Evolutionary conservation across 64 coral and sea anemone genomes (phyloP).

Genomic region (Montipora sp.): DNA sequence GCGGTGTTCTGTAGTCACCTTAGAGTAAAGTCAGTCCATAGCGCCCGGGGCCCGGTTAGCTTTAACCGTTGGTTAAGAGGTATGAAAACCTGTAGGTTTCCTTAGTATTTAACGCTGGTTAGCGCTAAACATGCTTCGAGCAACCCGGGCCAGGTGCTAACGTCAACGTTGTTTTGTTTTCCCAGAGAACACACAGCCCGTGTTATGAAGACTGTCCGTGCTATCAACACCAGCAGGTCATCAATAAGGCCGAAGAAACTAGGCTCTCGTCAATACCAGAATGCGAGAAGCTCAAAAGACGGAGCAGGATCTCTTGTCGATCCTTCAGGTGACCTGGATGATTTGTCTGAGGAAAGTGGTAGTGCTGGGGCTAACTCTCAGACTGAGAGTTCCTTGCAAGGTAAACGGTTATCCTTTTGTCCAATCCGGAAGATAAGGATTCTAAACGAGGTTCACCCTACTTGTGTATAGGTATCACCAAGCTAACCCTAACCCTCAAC

Average conservation of each 20-base stretch:
- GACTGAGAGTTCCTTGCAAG: background rate
- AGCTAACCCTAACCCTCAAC: no score
- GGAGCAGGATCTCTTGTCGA: background rate
- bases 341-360: background rate
- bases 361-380: background rate
- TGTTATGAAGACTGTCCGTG: slow-evolving; percentile 79
- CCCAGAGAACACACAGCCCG: slow-evolving; percentile 73
- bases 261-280: background rate
- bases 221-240: slow-evolving; percentile 28
- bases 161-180: background rate
- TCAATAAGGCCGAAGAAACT: background rate
- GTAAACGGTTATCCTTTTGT: background rate
- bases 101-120: no score
- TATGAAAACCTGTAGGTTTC: no score
- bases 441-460: background rate
- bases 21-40: no score
- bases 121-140: no score
- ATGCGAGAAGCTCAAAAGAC: background rate
- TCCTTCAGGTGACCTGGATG: background rate
- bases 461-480: no score
- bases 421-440: no score
- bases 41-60: no score
- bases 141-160: no score
- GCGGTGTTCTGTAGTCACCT: no score
- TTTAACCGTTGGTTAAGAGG: no score